Evolutionary conservation across 2,113 vertebrate species (phyloP), one percentile per base, ranked within the genome.

Genomic region (Notarius quadriscutis): DNA sequence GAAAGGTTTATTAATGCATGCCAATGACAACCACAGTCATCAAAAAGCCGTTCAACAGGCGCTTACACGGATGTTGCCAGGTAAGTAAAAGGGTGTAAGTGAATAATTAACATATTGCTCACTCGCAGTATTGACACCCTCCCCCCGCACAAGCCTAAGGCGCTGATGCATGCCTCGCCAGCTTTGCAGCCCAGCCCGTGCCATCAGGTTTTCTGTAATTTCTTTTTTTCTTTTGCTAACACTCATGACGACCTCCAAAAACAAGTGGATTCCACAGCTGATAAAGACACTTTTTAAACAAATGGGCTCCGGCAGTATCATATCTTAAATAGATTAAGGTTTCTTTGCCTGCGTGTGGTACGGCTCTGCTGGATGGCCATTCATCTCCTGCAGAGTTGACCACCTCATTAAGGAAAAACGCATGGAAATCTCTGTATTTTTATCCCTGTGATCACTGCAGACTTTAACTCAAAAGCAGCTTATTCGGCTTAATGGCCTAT

Each of bases 181-280:
- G 41, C 41, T 41, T 41, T 41, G 41, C 41, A 41, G 41, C 41
- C 41, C 41, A 41, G 41, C 41, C 41, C 3, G 41, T 41, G 4
- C 2, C 41, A 41, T 41, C 41, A 41, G 41, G 41, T 41, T 41
- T 41, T 41, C 41, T 41, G 41, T 41, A 3, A 41, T 41, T 41
- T 41, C 3, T 41, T 4, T 41, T 41, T 4, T 41, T 41, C 41
- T 41, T 41, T 41, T 41, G 41, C 41, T 41, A 4, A 41, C 41
- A 4, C 41, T 41, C 41, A 41, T 41, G 41, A 41, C 41, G 41
- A 41, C 65, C 65, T 87, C 91, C 60, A 89, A 88, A 93, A 92
- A 89, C 84, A 88, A 88, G 83, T 82, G 86, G 82, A 90, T 92
- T 90, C 89, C 77, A 92, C 55, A 89, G 83, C 50, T 84, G 86